phyloP scores from a whole-genome alignment of 2,888 invertebrate genomes.

The Atethmia centrago region DNA sequence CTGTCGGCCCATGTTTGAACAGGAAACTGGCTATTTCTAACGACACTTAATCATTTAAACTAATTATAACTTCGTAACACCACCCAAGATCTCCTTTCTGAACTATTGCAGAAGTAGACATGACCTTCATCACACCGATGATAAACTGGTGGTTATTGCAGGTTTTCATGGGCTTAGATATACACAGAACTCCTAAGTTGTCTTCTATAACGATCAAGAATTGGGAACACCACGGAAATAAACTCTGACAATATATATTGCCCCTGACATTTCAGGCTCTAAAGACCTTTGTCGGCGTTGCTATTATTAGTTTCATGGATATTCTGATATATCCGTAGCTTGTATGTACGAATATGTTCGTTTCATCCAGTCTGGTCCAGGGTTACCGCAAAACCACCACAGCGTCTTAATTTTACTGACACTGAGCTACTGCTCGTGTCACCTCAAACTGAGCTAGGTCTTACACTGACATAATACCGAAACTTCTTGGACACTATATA shows the following conservation, averaged over 20 bases:
- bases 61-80: conserved; percentile 41
- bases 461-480: conserved; percentile 46
- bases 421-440: conserved; percentile 56
- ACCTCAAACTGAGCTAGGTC: conserved; percentile 47
- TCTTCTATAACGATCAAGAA: not conserved
- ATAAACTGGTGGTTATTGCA: not conserved
- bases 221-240: conserved; percentile 7
- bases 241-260: not conserved
- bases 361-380: conserved; percentile 20
- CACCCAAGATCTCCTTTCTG: not conserved
- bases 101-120: not conserved
- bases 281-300: not conserved
- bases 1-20: conserved; percentile 39
- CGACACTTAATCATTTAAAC: conserved; percentile 43
- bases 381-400: conserved; percentile 47
- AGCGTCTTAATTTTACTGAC: conserved; percentile 63
- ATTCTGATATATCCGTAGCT: not conserved
- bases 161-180: not conserved
- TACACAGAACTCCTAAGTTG: not conserved
- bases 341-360: conserved; percentile 21
- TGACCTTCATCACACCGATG: not conserved
- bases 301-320: conserved; percentile 3
- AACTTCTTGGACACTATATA: conserved; percentile 21
- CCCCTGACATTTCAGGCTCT: conserved; percentile 6
- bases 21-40: conserved; percentile 43